Base-by-base conservation (phyloP, 1,140 invertebrate species). In the Chionoecetes opilio region DNA sequence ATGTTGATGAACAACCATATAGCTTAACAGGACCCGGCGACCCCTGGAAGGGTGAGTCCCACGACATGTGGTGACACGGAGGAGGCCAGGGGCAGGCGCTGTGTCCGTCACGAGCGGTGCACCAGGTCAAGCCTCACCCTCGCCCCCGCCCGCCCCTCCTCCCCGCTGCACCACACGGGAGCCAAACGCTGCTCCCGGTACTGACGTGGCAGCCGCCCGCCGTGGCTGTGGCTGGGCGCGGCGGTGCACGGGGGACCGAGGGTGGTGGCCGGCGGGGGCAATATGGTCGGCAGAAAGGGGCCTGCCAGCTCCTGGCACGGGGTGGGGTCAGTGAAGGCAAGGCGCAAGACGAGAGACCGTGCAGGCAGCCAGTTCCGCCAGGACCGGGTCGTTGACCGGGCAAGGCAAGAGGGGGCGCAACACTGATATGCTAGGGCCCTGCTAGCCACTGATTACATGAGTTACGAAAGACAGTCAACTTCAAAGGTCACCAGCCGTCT, bases 331-430 rank as follows among this genome's bases (percentile, higher is more conserved):
- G 91, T 95, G 94, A 95, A 95, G 94, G 94, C 94, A 95, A 93
- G 92, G 94, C 94, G 94, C 94, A 95, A 95, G 92, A 93, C 94
- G 94, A 95, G 94, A 95, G 94, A 95, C 94, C 94, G 94, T 95
- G 94, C 94, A 95, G 94, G 94, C 94, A 95, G 94, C 94, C 94
- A 82, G 91, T 95, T 95, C 94, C 94, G 94, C 94, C 91, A 91
- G 86, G 86, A 88, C 94, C 94, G 87, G 94, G 94, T 95, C 94
- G 37, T 31, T 31, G 91, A 93, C 91, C 91, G 46, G 91, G 87
- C 86, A 87, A 63, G 94, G 94, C 85, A 85, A 90, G 35, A 89
- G 91, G 91, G 29, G 94, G 86, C 92, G 94, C 94, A 93, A 95
- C 94, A 95, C 94, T 95, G 94, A 95, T 95, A 95, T 95, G 94